These are phyloP conservation scores for Myotis vivesi DNA, from an alignment of 2,797 vertebrate species.

Conservation along the genomic window DNA sequence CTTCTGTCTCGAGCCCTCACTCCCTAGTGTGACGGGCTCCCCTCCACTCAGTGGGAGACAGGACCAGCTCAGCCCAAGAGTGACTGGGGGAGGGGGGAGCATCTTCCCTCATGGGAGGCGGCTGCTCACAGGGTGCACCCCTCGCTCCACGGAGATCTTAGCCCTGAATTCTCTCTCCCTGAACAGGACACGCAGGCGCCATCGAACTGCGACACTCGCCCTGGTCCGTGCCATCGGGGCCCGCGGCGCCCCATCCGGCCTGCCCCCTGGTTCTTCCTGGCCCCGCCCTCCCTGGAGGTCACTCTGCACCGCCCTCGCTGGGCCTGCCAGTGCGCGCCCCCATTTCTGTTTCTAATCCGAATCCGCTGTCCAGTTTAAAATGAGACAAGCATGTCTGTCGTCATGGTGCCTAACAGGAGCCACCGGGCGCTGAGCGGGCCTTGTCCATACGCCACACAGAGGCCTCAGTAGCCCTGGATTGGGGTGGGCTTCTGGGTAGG, in stretches of 20 bases:
- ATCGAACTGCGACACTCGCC: accelerated
- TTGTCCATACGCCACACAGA: accelerated
- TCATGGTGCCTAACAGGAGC: neutral
- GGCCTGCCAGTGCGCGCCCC: neutral
- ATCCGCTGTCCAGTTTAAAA: neutral
- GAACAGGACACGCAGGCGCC: neutral
- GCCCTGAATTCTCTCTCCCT: neutral
- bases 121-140: accelerated
- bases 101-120: neutral
- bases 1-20: accelerated
- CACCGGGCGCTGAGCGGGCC: accelerated
- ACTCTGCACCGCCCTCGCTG: neutral
- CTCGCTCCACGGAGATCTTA: neutral
- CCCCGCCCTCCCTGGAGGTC: neutral
- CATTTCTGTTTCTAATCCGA: neutral
- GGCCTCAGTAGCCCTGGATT: neutral
- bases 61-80: neutral
- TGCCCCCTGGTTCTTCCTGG: accelerated
- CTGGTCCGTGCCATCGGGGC: accelerated
- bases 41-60: neutral
- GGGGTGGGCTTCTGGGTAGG: neutral
- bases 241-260: accelerated
- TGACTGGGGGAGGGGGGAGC: accelerated
- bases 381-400: neutral
- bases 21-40: accelerated